Evolutionary conservation across 2,888 invertebrate species (phyloP).

Genomic region (Machimus rusticus): DNA sequence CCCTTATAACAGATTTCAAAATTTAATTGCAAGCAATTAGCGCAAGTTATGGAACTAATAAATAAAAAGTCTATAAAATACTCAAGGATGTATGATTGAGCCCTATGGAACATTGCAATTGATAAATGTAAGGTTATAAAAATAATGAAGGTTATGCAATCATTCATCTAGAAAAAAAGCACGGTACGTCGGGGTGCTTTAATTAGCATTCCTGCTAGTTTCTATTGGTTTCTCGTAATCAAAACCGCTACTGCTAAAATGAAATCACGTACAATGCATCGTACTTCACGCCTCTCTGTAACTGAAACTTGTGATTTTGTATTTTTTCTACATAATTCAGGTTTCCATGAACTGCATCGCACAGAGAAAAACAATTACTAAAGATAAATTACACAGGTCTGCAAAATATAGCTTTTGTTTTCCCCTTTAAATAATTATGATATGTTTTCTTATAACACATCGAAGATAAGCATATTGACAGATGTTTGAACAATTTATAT

Average conservation of each 20-base stretch:
- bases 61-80: not conserved
- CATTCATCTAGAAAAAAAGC: not conserved
- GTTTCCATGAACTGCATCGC: not conserved
- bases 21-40: not conserved
- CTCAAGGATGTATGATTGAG: not conserved
- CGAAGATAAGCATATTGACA: no score
- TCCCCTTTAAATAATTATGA: no score
- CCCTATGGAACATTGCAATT: not conserved
- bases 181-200: not conserved
- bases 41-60: not conserved
- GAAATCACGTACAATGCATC: not conserved
- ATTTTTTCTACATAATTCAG: not conserved
- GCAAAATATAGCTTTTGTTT: no score
- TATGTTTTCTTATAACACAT: no score
- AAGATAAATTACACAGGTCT: not conserved
- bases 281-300: not conserved
- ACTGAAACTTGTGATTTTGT: not conserved
- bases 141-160: not conserved
- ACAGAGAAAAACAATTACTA: not conserved
- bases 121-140: not conserved
- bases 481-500: no score
- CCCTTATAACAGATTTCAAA: not conserved
- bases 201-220: not conserved
- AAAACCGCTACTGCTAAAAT: not conserved
- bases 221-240: not conserved